Evolutionary conservation across 2,113 vertebrate species (phyloP).

Genomic region (Menura novaehollandiae): DNA sequence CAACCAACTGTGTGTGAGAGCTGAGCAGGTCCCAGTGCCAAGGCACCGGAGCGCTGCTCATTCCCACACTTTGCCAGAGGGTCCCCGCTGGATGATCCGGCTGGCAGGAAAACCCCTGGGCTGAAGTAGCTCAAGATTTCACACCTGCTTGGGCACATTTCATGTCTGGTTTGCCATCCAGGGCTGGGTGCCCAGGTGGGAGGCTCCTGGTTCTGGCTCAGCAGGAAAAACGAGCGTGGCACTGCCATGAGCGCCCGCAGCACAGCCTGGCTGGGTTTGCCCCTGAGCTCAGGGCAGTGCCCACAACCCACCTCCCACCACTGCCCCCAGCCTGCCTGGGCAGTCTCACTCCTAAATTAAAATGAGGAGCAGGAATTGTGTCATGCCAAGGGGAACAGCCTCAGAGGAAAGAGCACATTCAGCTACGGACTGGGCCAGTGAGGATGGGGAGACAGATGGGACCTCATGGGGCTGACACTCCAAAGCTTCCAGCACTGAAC

Average conservation of each 20-base stretch:
- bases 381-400: neutral
- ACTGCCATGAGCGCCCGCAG: accelerated
- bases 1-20: accelerated
- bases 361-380: neutral
- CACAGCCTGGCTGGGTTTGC: accelerated
- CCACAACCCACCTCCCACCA: neutral
- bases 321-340: neutral
- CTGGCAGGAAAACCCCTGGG: neutral
- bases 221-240: neutral
- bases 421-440: accelerated
- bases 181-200: neutral
- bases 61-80: neutral
- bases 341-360: neutral
- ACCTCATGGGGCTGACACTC: neutral
- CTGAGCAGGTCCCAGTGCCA: neutral
- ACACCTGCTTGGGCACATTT: slow-evolving; percentile 21
- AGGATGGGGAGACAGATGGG: accelerated
- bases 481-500: neutral
- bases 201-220: neutral
- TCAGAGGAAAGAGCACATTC: neutral
- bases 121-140: neutral
- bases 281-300: neutral
- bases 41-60: neutral
- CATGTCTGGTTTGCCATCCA: neutral
- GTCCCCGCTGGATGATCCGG: neutral